Base-by-base conservation (phyloP, 2,888 invertebrate species). In the Drosophila recens region DNA sequence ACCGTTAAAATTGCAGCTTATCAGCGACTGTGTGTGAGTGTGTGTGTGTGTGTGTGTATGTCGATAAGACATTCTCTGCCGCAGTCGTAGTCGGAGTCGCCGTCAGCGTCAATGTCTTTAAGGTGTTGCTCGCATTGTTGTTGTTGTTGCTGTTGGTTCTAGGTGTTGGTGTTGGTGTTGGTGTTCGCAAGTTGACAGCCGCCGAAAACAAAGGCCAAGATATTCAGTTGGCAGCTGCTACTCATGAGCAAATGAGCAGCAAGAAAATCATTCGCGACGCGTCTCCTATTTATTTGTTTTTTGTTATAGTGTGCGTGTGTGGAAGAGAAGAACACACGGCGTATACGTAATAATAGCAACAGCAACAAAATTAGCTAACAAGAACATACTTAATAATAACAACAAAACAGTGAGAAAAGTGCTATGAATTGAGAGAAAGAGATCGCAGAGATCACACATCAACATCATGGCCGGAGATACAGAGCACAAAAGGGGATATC, bases 401-500 rank as follows among this genome's bases (percentile, higher is more conserved):
- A 72, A 13, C 54, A 61, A 42, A 17, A 13, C 42, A 13, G 36
- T 38, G 15, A 4, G 38, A 43, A 40, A 49, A 56, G 46, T 72
- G 74, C 42, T 49, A 61, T 76, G 77, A 65, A 65, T 53, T 64
- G 52, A 76, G 52, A 76, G 40, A 20, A 13, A 45, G 6, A 45
- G 11, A 42, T 17, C 13, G 15, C 38, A 33, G 33, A 17, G 54
- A 54, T 42, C 40, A 10, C 42, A 20, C 27, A 27, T 27, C 27
- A 27, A 2, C 15, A 49, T 2, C 65, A 89, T 90, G 76, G 77
- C 81, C 23, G 79, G 87, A 43, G 87, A 89, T 51, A 68, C 78
- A 20, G 88, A 78, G 51, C 80, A 80, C 23, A 82, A 82, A 42
- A 57, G 81, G 38, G 82, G 85, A 34, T 90, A 89, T 70, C 90